Evolutionary conservation across 53 echinoderm and acorn worm genomes (phyloP).

Genomic region (Holothuria scabra): DNA sequence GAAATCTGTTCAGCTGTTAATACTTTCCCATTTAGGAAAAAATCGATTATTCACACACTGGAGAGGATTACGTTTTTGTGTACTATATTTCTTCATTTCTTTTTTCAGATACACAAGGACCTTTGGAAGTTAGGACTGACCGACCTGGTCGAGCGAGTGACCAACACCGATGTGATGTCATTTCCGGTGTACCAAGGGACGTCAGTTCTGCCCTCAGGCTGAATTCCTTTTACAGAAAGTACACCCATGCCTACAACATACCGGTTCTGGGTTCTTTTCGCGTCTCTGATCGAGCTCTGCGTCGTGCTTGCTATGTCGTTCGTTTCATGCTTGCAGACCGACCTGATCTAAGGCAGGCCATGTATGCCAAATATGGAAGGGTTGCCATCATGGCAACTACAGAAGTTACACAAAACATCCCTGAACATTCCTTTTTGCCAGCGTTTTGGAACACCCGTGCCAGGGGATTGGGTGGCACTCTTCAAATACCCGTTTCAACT

Average conservation of each 20-base stretch:
- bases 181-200: slow-evolving; percentile 57
- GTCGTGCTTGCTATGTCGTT: slow-evolving; percentile 68
- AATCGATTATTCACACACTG: no score
- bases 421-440: slow-evolving; percentile 76
- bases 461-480: slow-evolving; percentile 81
- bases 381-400: slow-evolving; percentile 68
- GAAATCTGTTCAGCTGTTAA: no score
- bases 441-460: slow-evolving; percentile 70
- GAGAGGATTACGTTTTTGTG: no score
- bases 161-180: slow-evolving; percentile 44
- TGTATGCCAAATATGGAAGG: slow-evolving; percentile 78
- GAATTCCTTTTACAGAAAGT: slow-evolving; percentile 66
- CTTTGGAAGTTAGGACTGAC: slow-evolving; percentile 17
- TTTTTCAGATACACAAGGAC: background rate
- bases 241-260: slow-evolving; percentile 80
- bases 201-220: slow-evolving; percentile 46
- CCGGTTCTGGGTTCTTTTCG: slow-evolving; percentile 64
- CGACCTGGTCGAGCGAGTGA: slow-evolving; percentile 45
- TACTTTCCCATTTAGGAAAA: no score
- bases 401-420: slow-evolving; percentile 83
- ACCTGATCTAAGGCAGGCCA: slow-evolving; percentile 67
- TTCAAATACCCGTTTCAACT: slow-evolving; percentile 56
- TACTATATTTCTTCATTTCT: no score
- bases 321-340: slow-evolving; percentile 70
- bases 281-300: slow-evolving; percentile 56